Percentiles rank a stretch among this genome's conserved stretches.
Evolutionary conservation across 2,113 vertebrate species (phyloP).

Genomic region (Aldabrachelys gigantea): DNA sequence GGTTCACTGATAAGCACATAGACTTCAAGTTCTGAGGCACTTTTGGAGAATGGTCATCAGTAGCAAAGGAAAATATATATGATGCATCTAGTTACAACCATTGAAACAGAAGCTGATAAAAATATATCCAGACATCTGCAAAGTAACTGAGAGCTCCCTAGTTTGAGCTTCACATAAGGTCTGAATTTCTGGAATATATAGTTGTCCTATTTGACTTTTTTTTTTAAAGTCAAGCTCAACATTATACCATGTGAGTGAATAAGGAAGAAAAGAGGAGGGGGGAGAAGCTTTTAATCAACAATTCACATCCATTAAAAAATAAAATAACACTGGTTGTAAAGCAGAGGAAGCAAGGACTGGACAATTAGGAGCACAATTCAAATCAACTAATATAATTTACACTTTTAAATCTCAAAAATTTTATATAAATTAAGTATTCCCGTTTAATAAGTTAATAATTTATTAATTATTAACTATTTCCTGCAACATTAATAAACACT

Average conservation of each 20-base stretch:
- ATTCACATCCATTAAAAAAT: not conserved
- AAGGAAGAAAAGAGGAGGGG: not conserved
- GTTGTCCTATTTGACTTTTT: not conserved
- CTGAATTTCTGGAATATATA: not conserved
- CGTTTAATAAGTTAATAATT: not conserved
- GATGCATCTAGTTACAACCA: not conserved
- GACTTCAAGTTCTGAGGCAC: not conserved
- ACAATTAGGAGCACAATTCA: slow-evolving; percentile 2
- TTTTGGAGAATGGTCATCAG: not conserved
- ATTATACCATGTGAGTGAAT: not conserved
- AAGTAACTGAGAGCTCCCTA: not conserved
- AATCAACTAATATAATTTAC: slow-evolving; percentile 29
- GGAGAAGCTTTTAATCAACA: not conserved
- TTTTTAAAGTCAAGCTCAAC: not conserved
- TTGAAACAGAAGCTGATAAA: accelerated
- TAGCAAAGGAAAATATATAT: not conserved
- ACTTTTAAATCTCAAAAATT: slow-evolving; percentile 19
- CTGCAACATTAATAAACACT: not conserved
- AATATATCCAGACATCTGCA: not conserved
- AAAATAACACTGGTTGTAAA: not conserved
- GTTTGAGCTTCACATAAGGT: not conserved
- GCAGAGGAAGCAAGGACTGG: not conserved
- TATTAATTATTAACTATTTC: not conserved
- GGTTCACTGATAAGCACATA: not conserved
- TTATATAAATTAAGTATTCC: slow-evolving; percentile 45